A percentile compares a stretch with the other conserved stretches of the same genome.
These are phyloP conservation scores for Malthinus seriepunctatus DNA, from an alignment of 2,888 invertebrate genomes.

Conservation along the genomic window DNA sequence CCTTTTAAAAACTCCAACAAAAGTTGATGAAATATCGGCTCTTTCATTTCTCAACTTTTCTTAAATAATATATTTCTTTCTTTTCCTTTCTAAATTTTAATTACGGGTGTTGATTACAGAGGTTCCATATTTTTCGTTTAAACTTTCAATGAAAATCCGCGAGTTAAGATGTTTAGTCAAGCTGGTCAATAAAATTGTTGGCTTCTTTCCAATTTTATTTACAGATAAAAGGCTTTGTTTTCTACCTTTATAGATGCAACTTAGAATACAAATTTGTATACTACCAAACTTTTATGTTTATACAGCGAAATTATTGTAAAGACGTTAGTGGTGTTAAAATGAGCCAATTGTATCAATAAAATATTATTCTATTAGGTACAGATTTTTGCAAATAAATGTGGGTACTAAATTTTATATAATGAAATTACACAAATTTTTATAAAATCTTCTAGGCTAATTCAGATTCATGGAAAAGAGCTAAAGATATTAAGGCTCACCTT, in stretches of 20 bases:
- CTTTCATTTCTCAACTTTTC: constrained; percentile 6
- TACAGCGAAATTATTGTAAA: no score
- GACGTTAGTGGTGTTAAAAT: no score
- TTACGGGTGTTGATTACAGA: constrained; percentile 16
- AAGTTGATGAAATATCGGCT: constrained; percentile 11
- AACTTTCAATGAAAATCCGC: constrained; percentile 11
- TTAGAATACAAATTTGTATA: constrained; percentile 20
- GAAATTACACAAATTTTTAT: no score
- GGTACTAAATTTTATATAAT: no score
- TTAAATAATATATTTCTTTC: not conserved
- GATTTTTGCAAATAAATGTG: no score
- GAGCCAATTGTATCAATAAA: no score
- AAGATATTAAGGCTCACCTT: no score
- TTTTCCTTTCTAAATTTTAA: constrained; percentile 15
- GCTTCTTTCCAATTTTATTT: constrained; percentile 21
- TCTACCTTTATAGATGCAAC: constrained; percentile 7
- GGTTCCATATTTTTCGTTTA: constrained; percentile 16
- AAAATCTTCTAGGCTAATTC: no score
- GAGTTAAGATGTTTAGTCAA: constrained; percentile 18
- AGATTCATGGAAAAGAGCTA: no score
- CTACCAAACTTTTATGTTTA: no score
- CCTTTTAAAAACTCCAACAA: not conserved
- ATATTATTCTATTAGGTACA: no score
- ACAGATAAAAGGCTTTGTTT: constrained; percentile 22
- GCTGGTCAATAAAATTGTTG: constrained; percentile 26